Percentiles rank a stretch among this genome's conserved stretches.
Conservation (phyloP, 2,797 vertebrate genomes). For the Schizothorax lantsangensis region DNA sequence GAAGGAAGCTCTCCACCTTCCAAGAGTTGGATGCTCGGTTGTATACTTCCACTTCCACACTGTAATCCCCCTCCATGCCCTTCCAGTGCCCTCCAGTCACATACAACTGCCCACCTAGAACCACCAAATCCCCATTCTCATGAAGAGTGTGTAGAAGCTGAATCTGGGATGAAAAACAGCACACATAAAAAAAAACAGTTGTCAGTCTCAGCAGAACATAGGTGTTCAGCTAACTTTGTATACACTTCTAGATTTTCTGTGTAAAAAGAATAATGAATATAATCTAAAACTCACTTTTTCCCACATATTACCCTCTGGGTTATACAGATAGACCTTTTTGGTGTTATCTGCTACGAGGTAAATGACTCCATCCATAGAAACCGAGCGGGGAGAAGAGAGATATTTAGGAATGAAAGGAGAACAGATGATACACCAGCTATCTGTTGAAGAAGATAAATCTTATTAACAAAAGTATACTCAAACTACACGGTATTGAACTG, state of each 20-base stretch:
- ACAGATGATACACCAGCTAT: constrained; percentile 88
- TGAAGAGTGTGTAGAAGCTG: constrained; percentile 95
- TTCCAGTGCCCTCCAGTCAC: constrained; percentile 96
- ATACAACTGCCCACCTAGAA: constrained; percentile 82
- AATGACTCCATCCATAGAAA: constrained; percentile 84
- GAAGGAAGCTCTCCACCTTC: constrained; percentile 85
- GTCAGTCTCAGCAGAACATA: background rate
- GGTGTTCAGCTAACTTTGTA: background rate
- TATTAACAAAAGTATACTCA: background rate
- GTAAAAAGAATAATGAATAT: background rate
- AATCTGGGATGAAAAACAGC: constrained; percentile 75
- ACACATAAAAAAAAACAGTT: constrained; percentile 5
- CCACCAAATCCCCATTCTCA: constrained; percentile 91
- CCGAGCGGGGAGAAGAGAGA: constrained; percentile 91
- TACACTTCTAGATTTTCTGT: background rate
- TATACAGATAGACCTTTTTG: constrained; percentile 92
- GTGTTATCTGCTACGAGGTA: constrained; percentile 98
- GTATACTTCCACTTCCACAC: constrained; percentile 93
- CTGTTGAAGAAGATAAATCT: constrained; percentile 70
- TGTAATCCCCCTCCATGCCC: constrained; percentile 94
- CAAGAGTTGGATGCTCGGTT: constrained; percentile 83
- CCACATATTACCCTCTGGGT: constrained; percentile 93
- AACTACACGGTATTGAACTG: background rate
- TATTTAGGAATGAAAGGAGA: constrained; percentile 98
- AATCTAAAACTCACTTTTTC: constrained; percentile 83